A percentile compares a stretch with the other conserved stretches of the same genome.
Conservation (phyloP, 1,140 invertebrate genomes). For the Caenorhabditis inopinata region DNA sequence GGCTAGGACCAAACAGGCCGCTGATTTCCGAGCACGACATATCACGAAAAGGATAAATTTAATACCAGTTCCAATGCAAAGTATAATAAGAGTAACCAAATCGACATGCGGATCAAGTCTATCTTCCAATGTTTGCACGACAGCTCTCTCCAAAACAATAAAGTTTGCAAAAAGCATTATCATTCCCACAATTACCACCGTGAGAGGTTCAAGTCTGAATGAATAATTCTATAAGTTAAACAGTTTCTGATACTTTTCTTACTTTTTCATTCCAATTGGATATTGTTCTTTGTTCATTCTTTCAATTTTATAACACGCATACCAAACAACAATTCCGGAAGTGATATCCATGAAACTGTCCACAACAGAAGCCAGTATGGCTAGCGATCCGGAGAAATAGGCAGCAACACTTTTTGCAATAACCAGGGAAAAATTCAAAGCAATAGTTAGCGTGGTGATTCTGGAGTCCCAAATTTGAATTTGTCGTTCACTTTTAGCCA, state of each 20-base stretch:
- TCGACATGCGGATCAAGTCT: slow-evolving; percentile 44
- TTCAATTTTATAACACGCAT: slow-evolving; percentile 29
- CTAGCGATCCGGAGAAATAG: slow-evolving; percentile 43
- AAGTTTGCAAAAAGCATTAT: slow-evolving; percentile 50
- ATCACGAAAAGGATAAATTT: slow-evolving; percentile 48
- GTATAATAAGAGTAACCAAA: slow-evolving; percentile 42
- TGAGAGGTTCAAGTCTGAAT: slow-evolving; percentile 44
- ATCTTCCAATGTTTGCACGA: slow-evolving; percentile 35
- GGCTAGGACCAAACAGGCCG: slow-evolving; percentile 47
- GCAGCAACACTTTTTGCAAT: slow-evolving; percentile 40
- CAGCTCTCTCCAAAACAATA: slow-evolving; percentile 47
- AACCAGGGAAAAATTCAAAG: slow-evolving; percentile 42
- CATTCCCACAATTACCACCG: slow-evolving; percentile 46
- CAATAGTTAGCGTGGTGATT: slow-evolving; percentile 41
- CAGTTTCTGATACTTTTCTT: background rate
- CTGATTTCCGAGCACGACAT: slow-evolving; percentile 43
- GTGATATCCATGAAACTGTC: slow-evolving; percentile 52
- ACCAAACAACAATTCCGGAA: slow-evolving; percentile 45
- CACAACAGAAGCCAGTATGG: slow-evolving; percentile 43
- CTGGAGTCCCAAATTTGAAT: slow-evolving; percentile 33
- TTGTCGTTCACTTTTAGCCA: background rate
- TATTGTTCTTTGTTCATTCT: slow-evolving; percentile 41
- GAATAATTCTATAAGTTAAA: background rate
- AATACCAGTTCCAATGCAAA: slow-evolving; percentile 35
- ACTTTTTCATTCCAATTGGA: slow-evolving; percentile 40